phyloP scores from a whole-genome alignment of 2,797 vertebrate species.

The Sebastes cheni region DNA sequence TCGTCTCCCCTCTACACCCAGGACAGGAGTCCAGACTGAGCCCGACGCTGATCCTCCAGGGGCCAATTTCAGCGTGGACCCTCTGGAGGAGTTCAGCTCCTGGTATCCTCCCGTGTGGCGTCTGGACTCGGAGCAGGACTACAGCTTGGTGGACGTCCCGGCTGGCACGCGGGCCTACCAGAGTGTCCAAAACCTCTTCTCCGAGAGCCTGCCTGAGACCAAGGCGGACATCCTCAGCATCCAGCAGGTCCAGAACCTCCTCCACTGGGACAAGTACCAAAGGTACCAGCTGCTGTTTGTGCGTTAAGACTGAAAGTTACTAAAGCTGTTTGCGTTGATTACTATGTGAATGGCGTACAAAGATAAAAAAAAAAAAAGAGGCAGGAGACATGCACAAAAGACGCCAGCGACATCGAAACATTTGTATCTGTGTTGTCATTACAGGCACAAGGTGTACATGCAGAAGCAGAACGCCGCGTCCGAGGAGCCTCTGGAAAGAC shows the following conservation, averaged over 20 bases:
- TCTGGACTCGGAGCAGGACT: slow-evolving; percentile 32
- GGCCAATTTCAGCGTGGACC: slow-evolving; percentile 60
- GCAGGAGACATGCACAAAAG: not conserved
- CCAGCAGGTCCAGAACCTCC: slow-evolving; percentile 73
- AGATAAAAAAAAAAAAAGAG: not conserved
- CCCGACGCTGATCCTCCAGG: not conserved
- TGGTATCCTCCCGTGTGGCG: slow-evolving; percentile 75
- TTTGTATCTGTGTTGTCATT: not conserved
- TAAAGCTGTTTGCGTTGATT: not conserved
- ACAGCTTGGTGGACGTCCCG: slow-evolving; percentile 55
- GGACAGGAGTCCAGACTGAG: slow-evolving; percentile 41
- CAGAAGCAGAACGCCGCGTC: slow-evolving; percentile 6
- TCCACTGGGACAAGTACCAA: slow-evolving; percentile 78
- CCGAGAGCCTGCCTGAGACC: slow-evolving; percentile 49
- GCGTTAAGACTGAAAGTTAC: not conserved
- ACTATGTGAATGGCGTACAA: not conserved
- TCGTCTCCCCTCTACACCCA: not conserved
- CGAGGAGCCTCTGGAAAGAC: slow-evolving; percentile 50
- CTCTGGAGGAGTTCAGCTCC: slow-evolving; percentile 62
- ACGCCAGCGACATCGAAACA: not conserved
- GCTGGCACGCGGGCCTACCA: slow-evolving; percentile 13
- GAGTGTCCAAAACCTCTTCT: slow-evolving; percentile 46
- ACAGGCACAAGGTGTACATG: slow-evolving; percentile 66
- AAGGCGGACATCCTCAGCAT: slow-evolving; percentile 59
- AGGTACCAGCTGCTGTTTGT: slow-evolving; percentile 45